phyloP scores from a whole-genome alignment of 2,888 invertebrate genomes.

The Caenorhabditis zanzibari region DNA sequence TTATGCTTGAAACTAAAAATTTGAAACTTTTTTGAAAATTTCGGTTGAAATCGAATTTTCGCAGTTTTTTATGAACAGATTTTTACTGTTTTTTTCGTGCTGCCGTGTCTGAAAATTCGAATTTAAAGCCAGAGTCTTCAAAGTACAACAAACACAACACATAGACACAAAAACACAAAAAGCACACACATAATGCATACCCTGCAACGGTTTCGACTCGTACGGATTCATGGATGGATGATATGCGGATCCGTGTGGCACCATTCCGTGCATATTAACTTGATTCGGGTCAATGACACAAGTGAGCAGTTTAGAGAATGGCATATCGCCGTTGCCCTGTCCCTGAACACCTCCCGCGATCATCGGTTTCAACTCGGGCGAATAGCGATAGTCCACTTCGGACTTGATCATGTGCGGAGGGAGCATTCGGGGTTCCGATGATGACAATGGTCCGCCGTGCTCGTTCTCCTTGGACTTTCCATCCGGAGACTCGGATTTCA shows the following conservation, averaged over 20 bases:
- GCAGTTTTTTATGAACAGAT: too few species aligned
- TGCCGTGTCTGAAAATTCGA: too few species aligned
- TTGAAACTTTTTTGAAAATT: too few species aligned
- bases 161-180: not conserved
- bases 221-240: not conserved
- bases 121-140: too few species aligned
- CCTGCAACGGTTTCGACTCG: conserved; percentile 36
- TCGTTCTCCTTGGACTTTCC: conserved; percentile 49
- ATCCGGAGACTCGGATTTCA: conserved; percentile 24
- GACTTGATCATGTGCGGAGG: conserved; percentile 41
- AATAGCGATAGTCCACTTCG: conserved; percentile 30
- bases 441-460: not conserved
- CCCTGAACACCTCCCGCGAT: not conserved
- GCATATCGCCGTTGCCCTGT: not conserved
- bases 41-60: too few species aligned
- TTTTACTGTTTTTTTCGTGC: too few species aligned
- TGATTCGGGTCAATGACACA: conserved; percentile 46
- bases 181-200: conserved; percentile 26
- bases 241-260: conserved; percentile 4
- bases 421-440: not conserved
- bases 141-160: too few species aligned
- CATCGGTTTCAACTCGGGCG: conserved; percentile 11
- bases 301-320: conserved; percentile 38
- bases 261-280: conserved; percentile 25
- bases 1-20: too few species aligned